Percentiles rank a stretch among this genome's conserved stretches.
Evolutionary conservation across 2,888 invertebrate genomes (phyloP).

Genomic region (Andrena flavipes): DNA sequence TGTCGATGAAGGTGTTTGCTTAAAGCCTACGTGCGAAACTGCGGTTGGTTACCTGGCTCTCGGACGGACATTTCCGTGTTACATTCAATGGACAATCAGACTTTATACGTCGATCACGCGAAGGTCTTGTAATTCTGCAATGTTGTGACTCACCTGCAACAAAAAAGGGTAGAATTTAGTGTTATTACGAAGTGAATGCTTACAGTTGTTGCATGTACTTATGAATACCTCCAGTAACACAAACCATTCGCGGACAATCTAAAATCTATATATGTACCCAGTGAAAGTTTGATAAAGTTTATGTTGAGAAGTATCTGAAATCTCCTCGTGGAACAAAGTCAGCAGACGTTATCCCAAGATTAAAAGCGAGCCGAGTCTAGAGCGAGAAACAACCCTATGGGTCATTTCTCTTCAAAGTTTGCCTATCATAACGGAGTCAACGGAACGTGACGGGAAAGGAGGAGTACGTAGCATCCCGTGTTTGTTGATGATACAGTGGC

Average conservation of each 20-base stretch:
- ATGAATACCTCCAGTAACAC: not conserved
- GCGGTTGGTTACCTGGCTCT: slow-evolving; percentile 28
- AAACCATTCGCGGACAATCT: not conserved
- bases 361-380: not conserved
- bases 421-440: slow-evolving; percentile 49
- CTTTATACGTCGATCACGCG: slow-evolving; percentile 4
- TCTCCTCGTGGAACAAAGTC: not conserved
- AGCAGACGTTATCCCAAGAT: not conserved
- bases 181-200: not conserved
- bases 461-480: slow-evolving; percentile 13
- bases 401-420: slow-evolving; percentile 24
- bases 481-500: slow-evolving; percentile 53
- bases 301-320: not conserved
- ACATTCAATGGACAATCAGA: not conserved
- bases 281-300: not conserved
- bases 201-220: not conserved
- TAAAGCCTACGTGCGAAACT: slow-evolving; percentile 12
- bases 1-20: slow-evolving; percentile 37
- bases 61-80: slow-evolving; percentile 16
- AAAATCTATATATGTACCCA: too few species aligned
- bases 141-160: slow-evolving; percentile 66
- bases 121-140: not conserved
- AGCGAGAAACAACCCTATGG: slow-evolving; percentile 14
- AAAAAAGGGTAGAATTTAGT: slow-evolving; percentile 30
- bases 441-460: slow-evolving; percentile 53